Evolutionary conservation across 2,113 vertebrate species (phyloP).

Genomic region (Haemorhous mexicanus): DNA sequence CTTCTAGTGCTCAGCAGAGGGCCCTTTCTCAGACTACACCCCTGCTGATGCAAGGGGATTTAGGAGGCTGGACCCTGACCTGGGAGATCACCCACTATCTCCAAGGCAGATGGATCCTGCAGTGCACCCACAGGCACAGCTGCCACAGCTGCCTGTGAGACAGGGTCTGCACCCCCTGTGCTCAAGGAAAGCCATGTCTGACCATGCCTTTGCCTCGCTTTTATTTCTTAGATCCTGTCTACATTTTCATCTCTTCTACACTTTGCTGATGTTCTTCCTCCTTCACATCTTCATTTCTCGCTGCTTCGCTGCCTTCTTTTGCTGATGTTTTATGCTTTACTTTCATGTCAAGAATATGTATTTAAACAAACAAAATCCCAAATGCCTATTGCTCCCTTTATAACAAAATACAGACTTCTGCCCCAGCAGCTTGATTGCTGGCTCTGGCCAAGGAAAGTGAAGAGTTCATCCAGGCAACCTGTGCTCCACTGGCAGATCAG

Average conservation of each 20-base stretch:
- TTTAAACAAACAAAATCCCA: neutral
- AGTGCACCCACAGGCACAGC: neutral
- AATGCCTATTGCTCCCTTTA: neutral
- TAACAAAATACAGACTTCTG: neutral
- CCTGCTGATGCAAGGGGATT: neutral
- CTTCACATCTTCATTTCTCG: neutral
- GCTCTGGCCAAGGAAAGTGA: neutral
- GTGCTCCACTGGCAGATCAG: neutral
- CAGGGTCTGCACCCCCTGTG: neutral
- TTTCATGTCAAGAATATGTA: neutral
- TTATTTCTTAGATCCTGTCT: neutral
- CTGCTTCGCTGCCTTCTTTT: neutral
- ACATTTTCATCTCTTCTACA: neutral
- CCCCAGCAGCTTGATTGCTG: neutral
- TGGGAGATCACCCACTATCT: neutral
- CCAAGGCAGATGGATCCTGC: fast-evolving
- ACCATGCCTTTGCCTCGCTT: neutral
- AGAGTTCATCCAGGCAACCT: neutral
- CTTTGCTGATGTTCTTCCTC: neutral
- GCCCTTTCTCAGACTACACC: neutral
- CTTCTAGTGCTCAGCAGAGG: neutral
- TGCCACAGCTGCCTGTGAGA: neutral
- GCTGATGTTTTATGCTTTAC: neutral
- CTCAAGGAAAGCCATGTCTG: neutral
- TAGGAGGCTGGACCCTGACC: neutral